Percentiles rank a stretch among this genome's conserved stretches.
Conservation (phyloP, 2,888 invertebrate species). For the Aphrophora alni region DNA sequence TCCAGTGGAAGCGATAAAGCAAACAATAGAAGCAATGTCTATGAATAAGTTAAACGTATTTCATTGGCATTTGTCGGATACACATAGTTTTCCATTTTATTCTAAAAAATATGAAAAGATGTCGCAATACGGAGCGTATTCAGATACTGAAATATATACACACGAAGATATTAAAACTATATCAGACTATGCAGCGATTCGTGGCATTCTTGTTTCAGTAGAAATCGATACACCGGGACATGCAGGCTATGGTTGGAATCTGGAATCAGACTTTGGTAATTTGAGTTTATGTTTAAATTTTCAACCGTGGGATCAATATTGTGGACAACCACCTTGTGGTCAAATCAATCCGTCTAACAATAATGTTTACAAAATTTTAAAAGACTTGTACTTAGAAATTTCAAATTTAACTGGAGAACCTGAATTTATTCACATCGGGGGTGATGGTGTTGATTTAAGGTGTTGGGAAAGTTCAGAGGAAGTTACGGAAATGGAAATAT, state of each 20-base stretch:
- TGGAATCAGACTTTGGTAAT: conserved; percentile 69
- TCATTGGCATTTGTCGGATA: conserved; percentile 91
- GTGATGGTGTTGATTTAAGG: conserved; percentile 61
- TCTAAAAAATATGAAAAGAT: conserved; percentile 55
- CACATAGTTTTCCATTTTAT: conserved; percentile 90
- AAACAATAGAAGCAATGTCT: conserved; percentile 83
- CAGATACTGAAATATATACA: conserved; percentile 70
- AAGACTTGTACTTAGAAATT: conserved; percentile 72
- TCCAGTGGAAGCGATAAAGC: conserved; percentile 69
- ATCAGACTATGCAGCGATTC: conserved; percentile 74
- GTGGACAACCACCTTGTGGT: conserved; percentile 84
- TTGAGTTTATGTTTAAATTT: conserved; percentile 70
- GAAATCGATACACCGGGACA: conserved; percentile 91
- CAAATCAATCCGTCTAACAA: conserved; percentile 81
- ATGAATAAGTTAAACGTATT: conserved; percentile 89
- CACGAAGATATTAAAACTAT: conserved; percentile 68
- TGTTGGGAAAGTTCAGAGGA: conserved; percentile 39
- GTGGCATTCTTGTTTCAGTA: conserved; percentile 84
- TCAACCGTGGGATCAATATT: conserved; percentile 73
- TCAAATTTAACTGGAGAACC: conserved; percentile 65
- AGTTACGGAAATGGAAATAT: conserved; percentile 35
- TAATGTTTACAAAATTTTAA: conserved; percentile 69
- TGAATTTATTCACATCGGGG: conserved; percentile 78
- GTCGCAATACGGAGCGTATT: conserved; percentile 75
- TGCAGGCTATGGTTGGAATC: conserved; percentile 79